Conservation (phyloP, 1,140 invertebrate species). For the Ceratina australensis region DNA sequence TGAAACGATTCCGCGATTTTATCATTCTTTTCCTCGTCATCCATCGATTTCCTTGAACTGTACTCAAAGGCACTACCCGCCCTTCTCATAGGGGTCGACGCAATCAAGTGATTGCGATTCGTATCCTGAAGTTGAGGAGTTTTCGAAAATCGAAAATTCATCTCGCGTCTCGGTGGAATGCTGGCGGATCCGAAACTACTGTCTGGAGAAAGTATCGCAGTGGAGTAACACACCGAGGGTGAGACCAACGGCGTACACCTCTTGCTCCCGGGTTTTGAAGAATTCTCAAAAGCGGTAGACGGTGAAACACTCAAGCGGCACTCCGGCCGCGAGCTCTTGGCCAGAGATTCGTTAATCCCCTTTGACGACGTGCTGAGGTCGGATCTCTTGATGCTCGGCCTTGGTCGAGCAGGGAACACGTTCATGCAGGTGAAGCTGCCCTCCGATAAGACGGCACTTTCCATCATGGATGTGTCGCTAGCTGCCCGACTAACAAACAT, state of each 20-base stretch:
- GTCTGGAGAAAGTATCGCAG: conserved; percentile 42
- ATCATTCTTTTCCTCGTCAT: conserved; percentile 2
- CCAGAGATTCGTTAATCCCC: conserved; percentile 14
- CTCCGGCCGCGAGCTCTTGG: not conserved
- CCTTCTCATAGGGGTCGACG: conserved; percentile 17
- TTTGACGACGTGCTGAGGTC: conserved; percentile 39
- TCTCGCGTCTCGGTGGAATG: no score
- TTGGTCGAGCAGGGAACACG: conserved; percentile 63
- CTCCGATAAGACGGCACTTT: conserved; percentile 56
- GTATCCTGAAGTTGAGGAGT: conserved; percentile 3
- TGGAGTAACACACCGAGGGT: conserved; percentile 30
- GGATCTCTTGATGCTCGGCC: conserved; percentile 70
- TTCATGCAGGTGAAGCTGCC: conserved; percentile 46
- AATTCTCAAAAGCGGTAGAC: not conserved
- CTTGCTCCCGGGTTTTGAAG: not conserved
- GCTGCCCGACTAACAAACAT: conserved; percentile 42
- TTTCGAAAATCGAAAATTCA: no score
- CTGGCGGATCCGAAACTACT: conserved; percentile 44
- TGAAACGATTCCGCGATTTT: not conserved
- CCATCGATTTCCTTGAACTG: not conserved
- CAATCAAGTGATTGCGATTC: conserved; percentile 31
- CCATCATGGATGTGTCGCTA: conserved; percentile 46
- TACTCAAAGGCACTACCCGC: not conserved
- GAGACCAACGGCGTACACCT: not conserved
- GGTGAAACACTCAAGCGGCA: not conserved